Conservation (phyloP, 2,888 invertebrate genomes). For the Platerodrilus igneus region DNA sequence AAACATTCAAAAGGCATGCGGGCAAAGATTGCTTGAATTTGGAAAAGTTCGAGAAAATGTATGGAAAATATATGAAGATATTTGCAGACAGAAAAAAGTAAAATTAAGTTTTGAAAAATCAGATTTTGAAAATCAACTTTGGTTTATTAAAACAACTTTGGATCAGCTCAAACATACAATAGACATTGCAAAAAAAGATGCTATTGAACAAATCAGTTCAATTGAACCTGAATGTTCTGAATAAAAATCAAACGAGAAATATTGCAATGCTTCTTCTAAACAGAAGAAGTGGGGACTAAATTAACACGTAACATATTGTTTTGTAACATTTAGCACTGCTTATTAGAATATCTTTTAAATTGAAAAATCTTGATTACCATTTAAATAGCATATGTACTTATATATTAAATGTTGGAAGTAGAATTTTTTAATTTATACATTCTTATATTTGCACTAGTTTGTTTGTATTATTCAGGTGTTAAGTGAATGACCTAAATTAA, state of each 20-base stretch:
- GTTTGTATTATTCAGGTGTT: no score
- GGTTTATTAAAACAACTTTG: slow-evolving; percentile 11
- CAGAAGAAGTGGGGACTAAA: background rate
- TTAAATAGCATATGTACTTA: no score
- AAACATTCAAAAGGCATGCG: slow-evolving; percentile 8
- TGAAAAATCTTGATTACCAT: no score
- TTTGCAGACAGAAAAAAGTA: slow-evolving; percentile 7
- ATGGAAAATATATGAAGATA: slow-evolving; percentile 11
- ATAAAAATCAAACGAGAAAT: no score
- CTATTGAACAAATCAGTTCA: background rate
- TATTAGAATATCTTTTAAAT: no score
- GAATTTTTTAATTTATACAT: no score
- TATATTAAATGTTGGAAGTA: no score
- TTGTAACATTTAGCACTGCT: no score
- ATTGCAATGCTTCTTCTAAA: no score
- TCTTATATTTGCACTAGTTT: no score
- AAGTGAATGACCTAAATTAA: no score
- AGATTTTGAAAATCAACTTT: slow-evolving; percentile 13
- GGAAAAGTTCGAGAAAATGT: slow-evolving; percentile 4
- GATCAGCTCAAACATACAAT: slow-evolving; percentile 2
- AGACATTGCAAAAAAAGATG: slow-evolving; percentile 1
- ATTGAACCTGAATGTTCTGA: slow-evolving; percentile 1
- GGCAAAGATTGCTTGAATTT: slow-evolving; percentile 4
- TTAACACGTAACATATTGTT: background rate
- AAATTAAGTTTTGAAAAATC: slow-evolving; percentile 4